Percentiles rank a stretch among this genome's conserved stretches.
phyloP scores from a whole-genome alignment of 1,140 invertebrate species.

The Plutomurus gul region DNA sequence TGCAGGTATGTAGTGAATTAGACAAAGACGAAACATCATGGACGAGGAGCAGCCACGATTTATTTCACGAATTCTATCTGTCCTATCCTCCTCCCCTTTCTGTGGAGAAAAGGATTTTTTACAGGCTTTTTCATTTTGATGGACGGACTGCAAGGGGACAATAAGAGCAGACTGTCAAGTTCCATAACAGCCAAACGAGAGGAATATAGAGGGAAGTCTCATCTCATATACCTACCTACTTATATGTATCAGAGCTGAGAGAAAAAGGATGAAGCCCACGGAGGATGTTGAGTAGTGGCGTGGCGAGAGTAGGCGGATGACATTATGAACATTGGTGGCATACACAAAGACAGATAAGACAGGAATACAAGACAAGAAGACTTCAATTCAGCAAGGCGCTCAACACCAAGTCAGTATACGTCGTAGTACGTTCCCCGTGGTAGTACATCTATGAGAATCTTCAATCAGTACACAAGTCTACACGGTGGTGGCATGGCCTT shows the following conservation, averaged over 20 bases:
- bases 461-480: too few relatives aligned
- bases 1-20: too few relatives aligned
- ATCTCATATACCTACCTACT: too few relatives aligned
- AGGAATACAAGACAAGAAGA: neutral
- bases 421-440: too few relatives aligned
- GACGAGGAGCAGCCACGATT: too few relatives aligned
- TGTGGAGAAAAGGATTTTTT: neutral
- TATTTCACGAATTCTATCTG: too few relatives aligned
- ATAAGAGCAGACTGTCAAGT: neutral
- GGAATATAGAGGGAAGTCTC: neutral
- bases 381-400: neutral
- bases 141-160: neutral
- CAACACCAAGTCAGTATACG: too few relatives aligned
- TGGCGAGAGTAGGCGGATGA: neutral
- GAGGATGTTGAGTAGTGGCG: neutral
- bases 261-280: neutral
- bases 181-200: neutral
- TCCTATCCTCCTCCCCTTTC: too few relatives aligned
- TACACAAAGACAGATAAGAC: constrained; percentile 14
- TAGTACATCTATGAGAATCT: too few relatives aligned
- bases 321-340: constrained; percentile 14
- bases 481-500: too few relatives aligned
- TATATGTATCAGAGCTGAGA: neutral
- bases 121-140: neutral
- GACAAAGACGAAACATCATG: too few relatives aligned